Evolutionary conservation across 64 coral and sea anemone species (phyloP), one percentile per base, ranked within the genome.

Genomic region (Porites australiensis): DNA sequence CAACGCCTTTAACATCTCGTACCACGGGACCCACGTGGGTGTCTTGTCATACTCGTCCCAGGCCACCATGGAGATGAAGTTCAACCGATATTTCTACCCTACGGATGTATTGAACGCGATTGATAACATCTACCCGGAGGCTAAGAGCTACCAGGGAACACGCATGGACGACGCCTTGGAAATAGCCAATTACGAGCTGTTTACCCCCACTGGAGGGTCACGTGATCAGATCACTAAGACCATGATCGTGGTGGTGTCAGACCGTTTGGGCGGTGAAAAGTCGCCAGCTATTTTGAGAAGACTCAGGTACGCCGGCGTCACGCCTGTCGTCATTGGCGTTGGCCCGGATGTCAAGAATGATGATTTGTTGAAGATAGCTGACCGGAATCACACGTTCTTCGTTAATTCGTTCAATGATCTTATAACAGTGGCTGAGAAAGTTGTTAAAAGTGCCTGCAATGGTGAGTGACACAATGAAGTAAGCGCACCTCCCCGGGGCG

Each of bases 111-210:
- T 94, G 76, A 98, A 63, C 53, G 87, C 88, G 18, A 86, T 98
- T 27, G 95, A 98, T n/a, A 94, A 98, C 62, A 94, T 98, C 51
- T 98, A 90, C 88, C 95, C 95, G 11, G 95, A 98, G 50, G 95
- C 95, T 55, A 94, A 89, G n/a, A 98, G 95, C 37, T 92, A 98
- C 70, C 77, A 94, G 2, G 88, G 86, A 9, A 79, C 92, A 47
- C 79, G 95, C 9, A 82, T 98, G 43, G 95, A 94, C 13, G 95
- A 98, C 66, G 95, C 95, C 1, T 70, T 98, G 49, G 83, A 94
- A 52, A 92, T 98, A 74, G 95, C 95, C 77, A 94, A 98, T 72
- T 98, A 94, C 67, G 95, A 98, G 61, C 83, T 98, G 3, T 98
- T 98, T 70, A 98, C 91, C 8, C 69, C 88, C 53, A 73, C 95